Conservation (phyloP, 1,140 invertebrate genomes). For the Calliphora vicina region DNA sequence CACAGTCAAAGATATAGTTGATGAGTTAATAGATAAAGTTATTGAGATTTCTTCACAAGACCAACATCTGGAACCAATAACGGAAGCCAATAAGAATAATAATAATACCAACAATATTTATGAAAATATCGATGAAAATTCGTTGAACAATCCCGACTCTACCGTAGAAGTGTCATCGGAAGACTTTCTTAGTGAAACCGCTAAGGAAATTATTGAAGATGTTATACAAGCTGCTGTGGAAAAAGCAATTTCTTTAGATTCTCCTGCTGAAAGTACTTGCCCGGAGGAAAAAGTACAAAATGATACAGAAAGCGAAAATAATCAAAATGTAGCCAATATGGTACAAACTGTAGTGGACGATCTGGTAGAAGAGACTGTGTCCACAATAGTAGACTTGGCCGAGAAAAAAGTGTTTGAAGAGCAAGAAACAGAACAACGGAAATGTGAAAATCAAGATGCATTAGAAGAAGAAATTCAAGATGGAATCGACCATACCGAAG, state of each 20-base stretch:
- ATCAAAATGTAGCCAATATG: conserved; percentile 51
- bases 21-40: conserved; percentile 57
- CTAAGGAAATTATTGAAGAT: conserved; percentile 53
- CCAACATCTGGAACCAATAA: not conserved
- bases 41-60: conserved; percentile 37
- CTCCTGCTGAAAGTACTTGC: not conserved
- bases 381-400: conserved; percentile 40
- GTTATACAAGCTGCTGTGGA: conserved; percentile 53
- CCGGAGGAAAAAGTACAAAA: not conserved
- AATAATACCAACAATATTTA: not conserved
- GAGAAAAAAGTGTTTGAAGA: conserved; percentile 28
- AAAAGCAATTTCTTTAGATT: not conserved
- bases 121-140: not conserved
- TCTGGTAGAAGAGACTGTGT: conserved; percentile 53
- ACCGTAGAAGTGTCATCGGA: not conserved
- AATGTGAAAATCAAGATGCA: not conserved
- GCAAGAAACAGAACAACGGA: not conserved
- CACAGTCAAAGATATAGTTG: conserved; percentile 55
- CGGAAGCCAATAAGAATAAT: conserved; percentile 57
- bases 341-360: conserved; percentile 53
- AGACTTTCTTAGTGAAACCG: conserved; percentile 43
- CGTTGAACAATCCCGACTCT: conserved; percentile 23
- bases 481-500: conserved; percentile 32
- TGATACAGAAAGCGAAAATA: conserved; percentile 17
- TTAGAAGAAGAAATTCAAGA: not conserved